Evolutionary conservation across 2,888 invertebrate species (phyloP), one percentile per base, ranked within the genome.

Genomic region (Nowickia ferox): DNA sequence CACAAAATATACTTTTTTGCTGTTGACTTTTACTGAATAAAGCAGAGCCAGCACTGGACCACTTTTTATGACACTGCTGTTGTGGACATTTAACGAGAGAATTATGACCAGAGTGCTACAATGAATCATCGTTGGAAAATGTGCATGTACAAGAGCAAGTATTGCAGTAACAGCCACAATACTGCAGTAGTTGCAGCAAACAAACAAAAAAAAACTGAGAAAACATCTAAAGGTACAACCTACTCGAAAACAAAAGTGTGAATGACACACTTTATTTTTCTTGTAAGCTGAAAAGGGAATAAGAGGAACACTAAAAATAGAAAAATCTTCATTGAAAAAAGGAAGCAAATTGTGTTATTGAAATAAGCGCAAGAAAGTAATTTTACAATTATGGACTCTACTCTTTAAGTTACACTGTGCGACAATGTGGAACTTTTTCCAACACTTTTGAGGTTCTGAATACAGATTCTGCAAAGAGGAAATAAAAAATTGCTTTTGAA

Each of bases 71-170:
- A 61, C 82, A 66, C 84, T 51, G 66, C 85, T 86, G 86, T 74
- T 83, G 79, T 68, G 79, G 83, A 80, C 86, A 76, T 83, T 86
- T 86, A 80, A 86, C 83, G 79, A 83, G 83, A 86, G 83, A 86
- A 86, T 86, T 86, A 86, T 86, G 83, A 51, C 79, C 79, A 86
- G 30, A 30, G 61, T 63, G 72, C 55, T 53, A 46, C 30, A 72
- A 72, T 84, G 77, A 84, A 68, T 72, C 53, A 78, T 84, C 4
- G 57, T 22, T 57, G 38, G 55, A 40, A n/a, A 38, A 17, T 9
- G n/a, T n/a, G n/a, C n/a, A 48, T 4, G 63, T 55, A 22, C 40
- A 51, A 51, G 61, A 44, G 9, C 13, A 44, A 61, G 19, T 55
- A 40, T 40, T 65, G 63, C 79, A 72, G 53, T 72, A 59, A 19